Percentiles rank a stretch among this genome's conserved stretches.
Evolutionary conservation across 2,113 vertebrate genomes (phyloP).

Genomic region (Podocnemis expansa): DNA sequence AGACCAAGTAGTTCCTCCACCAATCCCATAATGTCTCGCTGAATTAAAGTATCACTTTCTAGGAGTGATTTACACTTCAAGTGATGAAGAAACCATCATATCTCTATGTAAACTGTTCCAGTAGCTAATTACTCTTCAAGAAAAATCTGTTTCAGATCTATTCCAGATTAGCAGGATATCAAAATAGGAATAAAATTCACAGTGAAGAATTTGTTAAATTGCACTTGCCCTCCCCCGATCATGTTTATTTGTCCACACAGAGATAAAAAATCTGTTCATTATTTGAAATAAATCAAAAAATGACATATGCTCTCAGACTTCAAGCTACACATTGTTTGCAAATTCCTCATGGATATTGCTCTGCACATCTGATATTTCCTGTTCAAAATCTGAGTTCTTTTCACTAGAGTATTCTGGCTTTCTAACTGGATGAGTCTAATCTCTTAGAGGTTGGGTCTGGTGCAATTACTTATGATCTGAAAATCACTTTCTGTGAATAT

Average conservation of each 20-base stretch:
- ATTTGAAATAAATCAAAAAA: not conserved
- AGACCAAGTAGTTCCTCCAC: not conserved
- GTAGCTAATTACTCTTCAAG: not conserved
- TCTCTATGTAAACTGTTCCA: not conserved
- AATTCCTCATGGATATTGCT: not conserved
- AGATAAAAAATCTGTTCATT: not conserved
- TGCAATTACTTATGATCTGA: constrained; percentile 41
- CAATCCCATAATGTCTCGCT: not conserved
- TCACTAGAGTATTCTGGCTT: not conserved
- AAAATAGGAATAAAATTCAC: not conserved
- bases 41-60: not conserved
- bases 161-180: not conserved
- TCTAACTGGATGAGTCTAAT: not conserved
- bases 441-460: not conserved
- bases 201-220: not conserved
- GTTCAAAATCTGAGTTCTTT: constrained; percentile 4
- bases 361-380: not conserved
- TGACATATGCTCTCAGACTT: not conserved
- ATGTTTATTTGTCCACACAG: not conserved
- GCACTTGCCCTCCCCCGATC: not conserved
- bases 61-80: not conserved
- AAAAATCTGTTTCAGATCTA: not conserved
- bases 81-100: not conserved
- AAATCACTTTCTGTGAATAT: constrained; percentile 18
- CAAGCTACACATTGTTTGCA: not conserved